These are phyloP conservation scores for Gallinago stenura DNA, from an alignment of 2,797 vertebrate species.

Conservation along the genomic window DNA sequence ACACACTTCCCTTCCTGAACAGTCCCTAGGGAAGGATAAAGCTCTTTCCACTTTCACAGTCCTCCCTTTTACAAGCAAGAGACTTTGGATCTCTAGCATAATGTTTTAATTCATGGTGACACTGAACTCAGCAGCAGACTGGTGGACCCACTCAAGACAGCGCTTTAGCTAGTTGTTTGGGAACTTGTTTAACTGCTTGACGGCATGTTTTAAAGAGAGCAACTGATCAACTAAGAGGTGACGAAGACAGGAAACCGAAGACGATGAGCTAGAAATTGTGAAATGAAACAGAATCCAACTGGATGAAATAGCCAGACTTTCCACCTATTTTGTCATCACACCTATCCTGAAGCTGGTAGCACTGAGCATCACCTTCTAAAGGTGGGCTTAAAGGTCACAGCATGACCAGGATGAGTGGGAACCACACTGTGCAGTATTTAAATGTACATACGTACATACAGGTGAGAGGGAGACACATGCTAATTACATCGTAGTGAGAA, in stretches of 20 bases:
- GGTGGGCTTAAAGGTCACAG: neutral
- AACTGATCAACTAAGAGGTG: neutral
- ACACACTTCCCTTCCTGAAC: neutral
- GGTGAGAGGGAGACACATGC: neutral
- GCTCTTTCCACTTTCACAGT: neutral
- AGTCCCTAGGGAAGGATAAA: neutral
- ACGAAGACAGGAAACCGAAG: neutral
- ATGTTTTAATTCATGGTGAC: neutral
- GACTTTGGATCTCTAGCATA: neutral
- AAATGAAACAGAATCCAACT: neutral
- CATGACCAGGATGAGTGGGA: neutral
- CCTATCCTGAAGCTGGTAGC: neutral
- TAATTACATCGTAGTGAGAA: neutral
- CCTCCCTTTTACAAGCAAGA: neutral
- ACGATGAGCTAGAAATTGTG: neutral
- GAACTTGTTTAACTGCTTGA: neutral
- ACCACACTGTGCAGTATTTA: neutral
- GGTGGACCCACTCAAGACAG: neutral
- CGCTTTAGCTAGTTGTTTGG: neutral
- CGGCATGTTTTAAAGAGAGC: neutral
- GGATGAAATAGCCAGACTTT: neutral
- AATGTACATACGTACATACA: neutral
- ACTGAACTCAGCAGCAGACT: neutral
- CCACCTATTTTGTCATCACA: neutral
- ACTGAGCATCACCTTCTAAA: neutral